Evolutionary conservation across 2,888 invertebrate genomes (phyloP).

Genomic region (Perizoma affinitatum): DNA sequence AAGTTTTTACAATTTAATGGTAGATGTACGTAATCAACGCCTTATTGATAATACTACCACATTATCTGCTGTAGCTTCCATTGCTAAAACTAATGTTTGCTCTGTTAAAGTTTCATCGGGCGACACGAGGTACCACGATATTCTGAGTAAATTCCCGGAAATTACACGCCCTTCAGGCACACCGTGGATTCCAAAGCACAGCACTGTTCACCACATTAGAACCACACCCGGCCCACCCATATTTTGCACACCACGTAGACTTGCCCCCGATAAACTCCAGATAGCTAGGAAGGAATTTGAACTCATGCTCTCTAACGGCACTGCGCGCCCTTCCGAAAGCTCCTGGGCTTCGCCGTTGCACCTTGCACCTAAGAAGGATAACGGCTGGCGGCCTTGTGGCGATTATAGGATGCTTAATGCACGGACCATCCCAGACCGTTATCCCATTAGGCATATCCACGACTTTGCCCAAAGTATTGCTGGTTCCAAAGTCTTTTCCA

Average conservation of each 20-base stretch:
- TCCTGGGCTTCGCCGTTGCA: not conserved
- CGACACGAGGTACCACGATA: constrained; percentile 11
- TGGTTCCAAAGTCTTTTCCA: constrained; percentile 39
- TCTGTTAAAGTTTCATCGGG: not conserved
- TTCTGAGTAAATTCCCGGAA: constrained; percentile 16
- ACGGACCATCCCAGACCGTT: not conserved
- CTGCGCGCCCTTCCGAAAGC: constrained; percentile 10
- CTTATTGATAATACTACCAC: not conserved
- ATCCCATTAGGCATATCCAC: constrained; percentile 44
- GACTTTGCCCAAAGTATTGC: constrained; percentile 45
- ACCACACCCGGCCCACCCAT: constrained; percentile 29
- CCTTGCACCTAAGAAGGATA: constrained; percentile 16
- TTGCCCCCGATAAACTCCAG: constrained; percentile 20
- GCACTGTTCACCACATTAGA: constrained; percentile 22
- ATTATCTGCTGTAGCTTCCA: not conserved
- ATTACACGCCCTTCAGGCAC: constrained; percentile 24
- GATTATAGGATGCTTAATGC: constrained; percentile 1
- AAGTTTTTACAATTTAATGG: constrained; percentile 6
- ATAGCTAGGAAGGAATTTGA: constrained; percentile 18
- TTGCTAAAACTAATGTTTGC: not conserved
- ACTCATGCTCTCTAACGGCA: constrained; percentile 8
- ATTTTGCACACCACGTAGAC: constrained; percentile 10
- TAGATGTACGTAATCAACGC: constrained; percentile 3
- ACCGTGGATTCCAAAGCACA: constrained; percentile 8
- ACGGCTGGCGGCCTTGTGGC: constrained; percentile 13